Evolutionary conservation across 2,113 vertebrate genomes (phyloP), one percentile per base, ranked within the genome.

Genomic region (Tupaia chinensis): DNA sequence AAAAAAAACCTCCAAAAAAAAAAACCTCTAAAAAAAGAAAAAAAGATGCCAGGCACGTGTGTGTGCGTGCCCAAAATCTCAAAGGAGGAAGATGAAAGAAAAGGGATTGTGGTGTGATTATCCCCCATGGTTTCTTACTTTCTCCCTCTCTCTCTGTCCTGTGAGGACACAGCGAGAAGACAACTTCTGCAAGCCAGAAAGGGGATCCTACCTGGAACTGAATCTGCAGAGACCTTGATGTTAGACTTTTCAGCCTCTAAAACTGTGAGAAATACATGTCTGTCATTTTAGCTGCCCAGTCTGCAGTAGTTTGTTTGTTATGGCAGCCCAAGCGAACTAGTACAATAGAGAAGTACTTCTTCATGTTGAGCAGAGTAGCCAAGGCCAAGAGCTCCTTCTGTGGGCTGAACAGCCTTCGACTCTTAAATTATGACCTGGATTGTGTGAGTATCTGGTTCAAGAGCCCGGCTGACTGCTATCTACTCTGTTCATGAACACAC

Each of bases 401-500:
- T 69, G 58, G 3, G 4, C 34, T 20, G 63, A 74, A 73, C 25
- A 74, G 72, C 22, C 69, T 76, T 72, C 0, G 0, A 13, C 20
- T 92, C 70, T 80, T 89, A 25, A 83, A 34, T 60, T 23, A 69
- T 27, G 78, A 88, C 93, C 69, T 93, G 20, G 25, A 22, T 82
- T 84, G 7, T 56, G 66, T 89, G 69, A 9, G 61, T 61, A 10
- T 25, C 65, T 80, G 63, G 88, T 80, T 93, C 65, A 93, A 95
- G 83, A 85, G 70, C 72, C 22, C n/a, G 69, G 72, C 78, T n/a
- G 65, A 76, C 74, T 89, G 12, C 77, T 90, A 80, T 78, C 65
- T 44, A 16, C 87, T 86, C 66, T 12, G 16, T 82, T 91, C 89
- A 61, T 27, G 93, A 96, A 13, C 76, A 89, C 86, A 74, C 70